Conservation (phyloP, 2,797 vertebrate genomes). For the Lacerta agilis region DNA sequence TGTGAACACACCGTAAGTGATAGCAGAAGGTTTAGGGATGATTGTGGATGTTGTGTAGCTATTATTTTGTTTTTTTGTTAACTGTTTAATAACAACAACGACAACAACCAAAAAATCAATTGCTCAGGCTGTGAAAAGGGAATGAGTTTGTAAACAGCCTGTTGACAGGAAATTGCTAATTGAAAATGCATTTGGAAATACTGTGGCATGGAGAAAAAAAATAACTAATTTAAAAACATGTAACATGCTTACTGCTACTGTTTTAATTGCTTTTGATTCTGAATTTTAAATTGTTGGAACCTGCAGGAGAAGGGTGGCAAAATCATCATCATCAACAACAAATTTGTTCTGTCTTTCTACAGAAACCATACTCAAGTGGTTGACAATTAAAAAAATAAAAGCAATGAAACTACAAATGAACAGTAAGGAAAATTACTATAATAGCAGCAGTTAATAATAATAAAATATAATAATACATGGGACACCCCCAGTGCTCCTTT, state of each 20-base stretch:
- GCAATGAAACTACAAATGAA: too few relatives aligned
- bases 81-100: background rate
- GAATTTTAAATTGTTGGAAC: too few relatives aligned
- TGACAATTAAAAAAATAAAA: too few relatives aligned
- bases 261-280: too few relatives aligned
- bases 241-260: background rate
- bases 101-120: background rate
- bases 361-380: too few relatives aligned
- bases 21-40: background rate
- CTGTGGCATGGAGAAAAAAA: too few relatives aligned
- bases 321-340: background rate
- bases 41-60: background rate
- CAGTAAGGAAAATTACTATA: too few relatives aligned
- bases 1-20: background rate
- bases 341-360: too few relatives aligned
- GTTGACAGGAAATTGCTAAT: background rate
- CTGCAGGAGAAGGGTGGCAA: background rate
- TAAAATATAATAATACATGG: too few relatives aligned
- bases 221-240: background rate
- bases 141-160: background rate
- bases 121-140: background rate
- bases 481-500: too few relatives aligned
- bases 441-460: too few relatives aligned
- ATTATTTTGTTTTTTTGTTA: background rate
- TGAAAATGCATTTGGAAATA: background rate